Evolutionary conservation across 1,140 invertebrate species (phyloP), one percentile per base, ranked within the genome.

Genomic region (Drosophila sp.): DNA sequence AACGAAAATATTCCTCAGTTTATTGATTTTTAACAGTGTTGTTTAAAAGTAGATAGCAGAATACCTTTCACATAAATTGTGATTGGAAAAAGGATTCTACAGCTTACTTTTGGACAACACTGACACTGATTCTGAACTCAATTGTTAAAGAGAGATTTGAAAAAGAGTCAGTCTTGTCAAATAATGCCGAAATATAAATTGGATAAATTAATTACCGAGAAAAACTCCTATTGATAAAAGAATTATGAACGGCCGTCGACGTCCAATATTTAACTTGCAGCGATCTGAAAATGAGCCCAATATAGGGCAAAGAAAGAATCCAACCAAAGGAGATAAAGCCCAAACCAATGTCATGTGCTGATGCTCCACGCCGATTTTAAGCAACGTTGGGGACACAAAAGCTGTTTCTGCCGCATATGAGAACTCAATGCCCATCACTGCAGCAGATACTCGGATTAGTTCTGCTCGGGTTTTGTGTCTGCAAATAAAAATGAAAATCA

Each of bases 371-470:
- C 98, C 98, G 59, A 99, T 97, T 93, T 98, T 97, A 0, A 99
- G 94, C 7, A 99, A 92, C 0, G 97, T 98, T 0, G 98, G 98
- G 1, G 97, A 99, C 0, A 99, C 98, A 92, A 99, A 99, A 0
- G 98, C 98, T 0, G 98, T 92, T 93, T 99, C 98, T 0, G 97
- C 98, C 0, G 98, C 97, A 86, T 99, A 99, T 0, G 97, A 98
- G 92, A 99, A 98, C 92, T 99, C 98, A 45, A 99, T 99, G 0
- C 98, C 98, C 96, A 98, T 98, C 0, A 99, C 98, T 0, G 97
- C 97, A 0, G 97, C 96, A 8, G 97, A 98, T 48, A 99, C 94
- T 2, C 97, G 93, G 34, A 98, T 94, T 40, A 99, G 91, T 90
- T 99, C 97, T 6, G 94, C 90, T 14, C 96, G 93, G 0, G 95